Percentiles rank a stretch among this genome's conserved stretches.
Conservation (phyloP, 1,140 invertebrate genomes). For the Stegodyphus mimosarum region DNA sequence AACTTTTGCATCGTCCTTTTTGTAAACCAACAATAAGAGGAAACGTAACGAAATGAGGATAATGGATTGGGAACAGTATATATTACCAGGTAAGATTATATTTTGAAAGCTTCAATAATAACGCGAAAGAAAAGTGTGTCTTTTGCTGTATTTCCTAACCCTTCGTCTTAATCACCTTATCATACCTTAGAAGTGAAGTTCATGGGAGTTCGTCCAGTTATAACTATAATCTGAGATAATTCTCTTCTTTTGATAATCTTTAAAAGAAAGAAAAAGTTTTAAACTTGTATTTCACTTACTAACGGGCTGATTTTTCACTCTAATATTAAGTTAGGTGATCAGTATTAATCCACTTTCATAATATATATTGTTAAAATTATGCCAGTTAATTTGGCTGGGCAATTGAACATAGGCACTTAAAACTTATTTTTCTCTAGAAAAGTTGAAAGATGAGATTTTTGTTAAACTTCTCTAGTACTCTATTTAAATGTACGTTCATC, state of each 20-base stretch:
- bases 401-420: too few species aligned
- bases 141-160: constrained; percentile 12
- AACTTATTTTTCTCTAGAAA: too few species aligned
- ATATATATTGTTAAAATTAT: too few species aligned
- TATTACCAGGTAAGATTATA: constrained; percentile 25
- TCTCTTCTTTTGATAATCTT: constrained; percentile 12
- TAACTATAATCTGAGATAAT: constrained; percentile 14
- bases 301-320: too few species aligned
- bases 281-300: too few species aligned
- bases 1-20: not conserved
- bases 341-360: too few species aligned
- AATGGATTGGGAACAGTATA: constrained; percentile 38
- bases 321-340: too few species aligned
- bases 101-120: not conserved
- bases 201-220: not conserved
- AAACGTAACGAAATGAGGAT: constrained; percentile 26
- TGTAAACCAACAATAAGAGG: not conserved
- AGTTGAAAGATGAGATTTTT: too few species aligned
- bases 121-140: constrained; percentile 20
- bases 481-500: too few species aligned
- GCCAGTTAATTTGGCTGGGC: too few species aligned
- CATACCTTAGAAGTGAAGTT: not conserved
- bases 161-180: constrained; percentile 1
- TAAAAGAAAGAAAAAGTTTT: not conserved
- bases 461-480: too few species aligned